phyloP scores from a whole-genome alignment of 2,113 vertebrate genomes.

The human (Homo sapiens) region DNA sequence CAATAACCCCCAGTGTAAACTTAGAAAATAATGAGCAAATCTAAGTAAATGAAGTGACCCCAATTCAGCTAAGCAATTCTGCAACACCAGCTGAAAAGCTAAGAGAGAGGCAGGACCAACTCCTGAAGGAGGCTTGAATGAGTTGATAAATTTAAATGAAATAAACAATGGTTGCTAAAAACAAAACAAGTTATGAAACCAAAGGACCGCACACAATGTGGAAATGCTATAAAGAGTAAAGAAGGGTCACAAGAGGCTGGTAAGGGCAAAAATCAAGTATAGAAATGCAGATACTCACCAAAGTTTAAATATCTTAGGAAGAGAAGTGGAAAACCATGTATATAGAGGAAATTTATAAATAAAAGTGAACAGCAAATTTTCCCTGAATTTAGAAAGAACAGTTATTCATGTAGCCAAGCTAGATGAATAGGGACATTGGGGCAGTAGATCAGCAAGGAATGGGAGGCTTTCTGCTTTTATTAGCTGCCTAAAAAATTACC shows the following conservation, averaged over 20 bases:
- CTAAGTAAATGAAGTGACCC: not conserved
- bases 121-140: not conserved
- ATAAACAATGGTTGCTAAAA: slow-evolving; percentile 31
- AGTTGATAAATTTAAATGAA: not conserved
- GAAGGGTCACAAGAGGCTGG: not conserved
- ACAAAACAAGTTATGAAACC: slow-evolving; percentile 25
- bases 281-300: slow-evolving; percentile 28
- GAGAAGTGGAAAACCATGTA: not conserved
- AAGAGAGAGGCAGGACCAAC: not conserved
- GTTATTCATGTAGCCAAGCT: not conserved
- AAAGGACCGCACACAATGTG: not conserved
- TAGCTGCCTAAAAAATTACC: not conserved
- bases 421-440: not conserved
- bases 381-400: not conserved
- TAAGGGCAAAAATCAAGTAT: slow-evolving; percentile 13
- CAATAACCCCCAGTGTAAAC: not conserved
- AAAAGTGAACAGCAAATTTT: not conserved
- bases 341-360: slow-evolving; percentile 9
- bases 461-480: not conserved
- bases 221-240: not conserved
- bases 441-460: not conserved
- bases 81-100: not conserved
- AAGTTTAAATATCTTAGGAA: not conserved
- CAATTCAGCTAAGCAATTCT: not conserved
- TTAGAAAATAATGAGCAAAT: slow-evolving; percentile 40